Base-by-base conservation (phyloP, 1,140 invertebrate species). In the Hycleus cichorii region DNA sequence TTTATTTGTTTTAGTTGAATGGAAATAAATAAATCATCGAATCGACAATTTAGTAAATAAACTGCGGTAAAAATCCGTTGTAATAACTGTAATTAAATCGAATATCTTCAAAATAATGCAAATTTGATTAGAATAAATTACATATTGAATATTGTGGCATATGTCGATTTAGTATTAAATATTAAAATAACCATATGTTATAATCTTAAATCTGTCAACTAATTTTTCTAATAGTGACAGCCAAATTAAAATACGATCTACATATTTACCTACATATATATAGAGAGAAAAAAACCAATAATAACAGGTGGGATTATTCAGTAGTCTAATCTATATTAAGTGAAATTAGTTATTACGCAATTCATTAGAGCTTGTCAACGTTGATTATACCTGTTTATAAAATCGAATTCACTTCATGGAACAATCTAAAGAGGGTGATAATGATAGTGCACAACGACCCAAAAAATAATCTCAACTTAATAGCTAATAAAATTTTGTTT, bases 271-370 rank as follows among this genome's bases (percentile, higher is more conserved):
- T 38, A 32, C 4, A 32, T 32, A 32, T 32, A 32, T 18, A 32
- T 32, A 32, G 4, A 32, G 43, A 38, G 32, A 53, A 46, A 53
- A 53, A 47, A 52, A 39, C 40, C 40, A 18, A 18, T 18, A 18
- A 32, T 32, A 53, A 45, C 51, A 53, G 51, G 39, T 53, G 51
- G 51, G 46, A 46, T 53, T 45, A 53, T 53, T 53, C 51, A 53
- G 51, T 53, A 53, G 51, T 46, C 25, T 53, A 45, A 53, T 53
- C 51, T 53, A 53, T 46, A 53, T 53, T 53, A 53, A 53, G 51
- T 53, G 38, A 53, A 53, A 53, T 53, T 53, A 53, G 42, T 53
- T 44, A 53, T 53, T 53, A 53, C 11, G 42, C 42, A 38, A 46
- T 46, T 53, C 51, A 53, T 46, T 46, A 38, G 40, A 45, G 51